These are phyloP conservation scores for Ptychobarbus kaznakovi DNA, from an alignment of 2,797 vertebrate species.

Conservation along the genomic window DNA sequence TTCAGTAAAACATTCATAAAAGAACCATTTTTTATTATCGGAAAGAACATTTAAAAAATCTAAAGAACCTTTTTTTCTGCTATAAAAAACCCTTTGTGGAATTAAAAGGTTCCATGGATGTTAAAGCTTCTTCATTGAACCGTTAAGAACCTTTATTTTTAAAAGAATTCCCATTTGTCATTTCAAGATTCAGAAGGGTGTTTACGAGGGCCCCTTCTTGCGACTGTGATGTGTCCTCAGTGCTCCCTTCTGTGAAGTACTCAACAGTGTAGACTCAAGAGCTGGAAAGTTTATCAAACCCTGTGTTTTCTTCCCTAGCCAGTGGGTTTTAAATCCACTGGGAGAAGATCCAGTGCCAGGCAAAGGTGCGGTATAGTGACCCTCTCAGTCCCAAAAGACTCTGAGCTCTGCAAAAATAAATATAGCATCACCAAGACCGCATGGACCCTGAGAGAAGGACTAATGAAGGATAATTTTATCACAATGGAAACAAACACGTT, in stretches of 20 bases:
- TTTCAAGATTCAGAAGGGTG: background rate
- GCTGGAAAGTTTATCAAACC: constrained; percentile 47
- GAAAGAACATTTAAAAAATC: background rate
- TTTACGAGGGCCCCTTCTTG: background rate
- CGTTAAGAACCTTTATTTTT: background rate
- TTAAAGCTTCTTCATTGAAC: background rate
- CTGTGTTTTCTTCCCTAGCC: constrained; percentile 25
- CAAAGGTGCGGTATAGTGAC: constrained; percentile 51
- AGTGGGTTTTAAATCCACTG: constrained; percentile 23
- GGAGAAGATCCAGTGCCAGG: constrained; percentile 45
- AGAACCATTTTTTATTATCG: background rate
- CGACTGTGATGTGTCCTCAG: background rate
- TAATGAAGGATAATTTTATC: constrained; percentile 58
- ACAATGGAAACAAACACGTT: constrained; percentile 56
- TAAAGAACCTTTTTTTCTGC: background rate
- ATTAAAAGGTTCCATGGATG: background rate
- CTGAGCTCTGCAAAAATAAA: constrained; percentile 56
- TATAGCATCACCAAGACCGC: constrained; percentile 47
- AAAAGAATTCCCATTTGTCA: background rate
- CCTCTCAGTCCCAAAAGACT: constrained; percentile 40
- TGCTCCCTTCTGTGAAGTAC: background rate
- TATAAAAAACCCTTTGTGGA: background rate
- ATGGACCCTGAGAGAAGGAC: constrained; percentile 39
- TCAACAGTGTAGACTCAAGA: constrained; percentile 30
- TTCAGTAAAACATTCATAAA: background rate